Base-by-base conservation (phyloP, 1,140 invertebrate genomes). In the Leptinotarsa texana region DNA sequence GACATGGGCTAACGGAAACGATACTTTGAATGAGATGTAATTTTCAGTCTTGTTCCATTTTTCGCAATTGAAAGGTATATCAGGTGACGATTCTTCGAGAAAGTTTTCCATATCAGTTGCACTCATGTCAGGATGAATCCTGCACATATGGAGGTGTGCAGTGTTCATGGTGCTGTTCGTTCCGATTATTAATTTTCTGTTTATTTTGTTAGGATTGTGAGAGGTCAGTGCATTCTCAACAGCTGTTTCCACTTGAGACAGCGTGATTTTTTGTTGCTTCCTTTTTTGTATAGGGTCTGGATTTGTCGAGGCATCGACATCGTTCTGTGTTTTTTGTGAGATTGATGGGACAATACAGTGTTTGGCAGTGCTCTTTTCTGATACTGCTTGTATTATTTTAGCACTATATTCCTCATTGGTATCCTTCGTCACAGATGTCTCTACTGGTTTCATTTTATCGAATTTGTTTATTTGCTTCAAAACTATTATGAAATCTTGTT, bases 1-100 rank as follows among this genome's bases (percentile, higher is more conserved):
- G n/a, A 69, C 68, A 1, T 69, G 33, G n/a, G 42, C 42, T 8
- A 69, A 47, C 4, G 68, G 68, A 51, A 69, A 69, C 15, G 67
- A 42, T 42, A 69, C 48, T 69, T 51, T 69, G 48, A 69, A 69
- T 47, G 47, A 48, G 17, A 67, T 15, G 22, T 67, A 42, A 24
- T 67, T 65, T 21, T n/a, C 17, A 17, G 65, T 67, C 33, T n/a
- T 21, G 15, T 67, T 67, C 65, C 62, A 63, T n/a, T 21, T 18
- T 63, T 18, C 3, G 24, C 62, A 63, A 63, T 63, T 42, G 33
- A 67, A 67, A 27, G 22, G 65, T 67, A 67, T 22, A 24, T 22
- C 15, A 8, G 65, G 65, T 22, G 65, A 18, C 17, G 1, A 27
- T 42, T 67, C 65, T 67, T 42, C 6, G 17, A 67, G 33, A 67